Evolutionary conservation across 2,797 vertebrate species (phyloP), one percentile per base, ranked within the genome.

Genomic region (Chelonia mydas): DNA sequence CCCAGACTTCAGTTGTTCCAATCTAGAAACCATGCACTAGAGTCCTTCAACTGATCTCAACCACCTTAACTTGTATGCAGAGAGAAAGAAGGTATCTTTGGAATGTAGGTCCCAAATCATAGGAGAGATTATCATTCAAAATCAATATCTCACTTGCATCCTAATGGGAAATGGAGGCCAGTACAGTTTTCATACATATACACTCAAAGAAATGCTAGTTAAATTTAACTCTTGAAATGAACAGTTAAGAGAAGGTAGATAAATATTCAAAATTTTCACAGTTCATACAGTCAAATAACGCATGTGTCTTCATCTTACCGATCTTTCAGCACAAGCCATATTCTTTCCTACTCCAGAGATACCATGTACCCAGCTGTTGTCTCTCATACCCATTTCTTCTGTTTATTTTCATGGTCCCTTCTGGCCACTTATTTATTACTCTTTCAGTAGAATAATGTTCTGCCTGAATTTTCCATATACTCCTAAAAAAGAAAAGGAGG

Each of bases 321-420:
- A 3, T 84, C 89, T 76, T 90, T 93, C 84, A 9, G 31, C 81
- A 90, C 88, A 41, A 93, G 0, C 0, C 79, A 17, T 47, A 82
- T 11, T 87, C 84, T 87, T 84, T 84, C 78, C 28, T 88, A 84
- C 90, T 92, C 59, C 1, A 3, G 80, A 93, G 59, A 23, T 79
- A 33, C 21, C 25, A 37, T 81, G 82, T 87, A 91, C 74, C 91
- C 84, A 93, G 87, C 83, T 96, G 92, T 86, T 96, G 59, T 92
- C 91, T 96, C 91, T 86, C 79, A 95, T 96, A 97, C 94, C 27
- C 57, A 83, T 96, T 81, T 90, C 84, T 95, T 31, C 81, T 81
- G 84, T 92, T 87, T 87, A 87, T 47, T 81, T 92, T 92, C 61
- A 81, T 59, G 54, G 77, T 55, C 54, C 84, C 76, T 49, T 92